Evolutionary conservation across 1,140 invertebrate genomes (phyloP), one percentile per base, ranked within the genome.

Genomic region (Elysia chlorotica): DNA sequence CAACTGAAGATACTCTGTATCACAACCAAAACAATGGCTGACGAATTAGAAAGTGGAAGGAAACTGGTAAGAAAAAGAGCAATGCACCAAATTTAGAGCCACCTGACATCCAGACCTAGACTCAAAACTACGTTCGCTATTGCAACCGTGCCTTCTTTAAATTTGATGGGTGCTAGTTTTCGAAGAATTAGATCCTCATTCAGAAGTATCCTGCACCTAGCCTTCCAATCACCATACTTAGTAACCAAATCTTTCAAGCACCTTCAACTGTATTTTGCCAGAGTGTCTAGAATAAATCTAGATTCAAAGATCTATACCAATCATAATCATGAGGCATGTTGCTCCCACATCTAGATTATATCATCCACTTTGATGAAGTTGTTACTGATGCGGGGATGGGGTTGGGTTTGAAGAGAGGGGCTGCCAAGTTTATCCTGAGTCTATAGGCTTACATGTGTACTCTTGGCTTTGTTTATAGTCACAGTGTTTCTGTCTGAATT

Each of bases 11-110:
- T n/a, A n/a, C n/a, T n/a, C n/a, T n/a, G n/a, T n/a, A n/a, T n/a
- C n/a, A n/a, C 31, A 28, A 28, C 28, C 30, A 2, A 35, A 38
- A 78, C 37, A 61, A 82, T 84, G 82, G 80, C 71, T 65, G 83
- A 84, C 67, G 69, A 72, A 62, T 62, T 74, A 57, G 83, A 85
- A 33, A 70, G 74, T 59, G 82, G 83, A 61, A 75, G 83, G 66
- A 83, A 79, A 79, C 81, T 85, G 83, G 83, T 85, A 85, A 70
- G 81, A 81, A 75, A 57, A 63, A 54, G 31, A 14, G n/a, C 10
- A 48, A 14, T 48, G 41, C 41, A 48, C n/a, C n/a, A 48, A 48
- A n/a, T n/a, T n/a, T n/a, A n/a, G n/a, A n/a, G n/a, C 41, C 41
- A 48, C 10, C 10, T 10, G 41, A 48, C n/a, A 48, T 48, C 10